Evolutionary conservation across 2,113 vertebrate species (phyloP).

Genomic region (Phyllopteryx taeniolatus): DNA sequence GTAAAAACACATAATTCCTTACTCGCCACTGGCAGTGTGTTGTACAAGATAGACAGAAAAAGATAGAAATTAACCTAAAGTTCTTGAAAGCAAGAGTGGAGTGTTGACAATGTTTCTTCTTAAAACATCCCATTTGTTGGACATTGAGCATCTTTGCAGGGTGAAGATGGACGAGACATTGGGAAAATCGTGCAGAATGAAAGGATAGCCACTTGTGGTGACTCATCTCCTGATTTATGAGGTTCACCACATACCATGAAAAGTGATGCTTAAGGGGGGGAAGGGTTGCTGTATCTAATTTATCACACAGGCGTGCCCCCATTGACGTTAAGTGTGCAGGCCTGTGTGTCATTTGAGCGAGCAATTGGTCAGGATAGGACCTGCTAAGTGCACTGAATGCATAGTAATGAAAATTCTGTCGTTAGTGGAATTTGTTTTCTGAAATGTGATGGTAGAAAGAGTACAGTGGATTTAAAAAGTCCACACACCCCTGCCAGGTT

Average conservation of each 20-base stretch:
- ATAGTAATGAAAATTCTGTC: constrained; percentile 11
- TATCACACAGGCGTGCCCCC: constrained; percentile 56
- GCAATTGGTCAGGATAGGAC: constrained; percentile 20
- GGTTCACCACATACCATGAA: constrained; percentile 45
- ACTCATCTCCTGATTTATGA: constrained; percentile 68
- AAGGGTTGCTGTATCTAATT: constrained; percentile 66
- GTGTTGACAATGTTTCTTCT: constrained; percentile 5
- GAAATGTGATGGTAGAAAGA: not conserved
- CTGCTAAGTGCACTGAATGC: constrained; percentile 1
- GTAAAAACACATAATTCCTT: constrained; percentile 46
- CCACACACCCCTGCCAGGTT: no score
- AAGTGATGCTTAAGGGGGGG: constrained; percentile 26
- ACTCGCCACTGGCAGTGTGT: constrained; percentile 40
- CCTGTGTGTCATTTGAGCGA: constrained; percentile 39
- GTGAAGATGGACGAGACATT: constrained; percentile 24
- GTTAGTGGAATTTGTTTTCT: not conserved
- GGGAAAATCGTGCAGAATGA: constrained; percentile 22
- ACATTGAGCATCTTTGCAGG: constrained; percentile 5
- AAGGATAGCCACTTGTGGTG: constrained; percentile 10
- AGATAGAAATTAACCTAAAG: constrained; percentile 20
- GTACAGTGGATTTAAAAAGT: not conserved
- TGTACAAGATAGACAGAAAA: constrained; percentile 24
- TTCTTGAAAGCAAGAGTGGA: not conserved
- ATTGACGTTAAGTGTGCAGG: constrained; percentile 17
- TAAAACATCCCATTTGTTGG: constrained; percentile 39